Conservation (phyloP, 2,797 vertebrate species). For the Poecile montanus region DNA sequence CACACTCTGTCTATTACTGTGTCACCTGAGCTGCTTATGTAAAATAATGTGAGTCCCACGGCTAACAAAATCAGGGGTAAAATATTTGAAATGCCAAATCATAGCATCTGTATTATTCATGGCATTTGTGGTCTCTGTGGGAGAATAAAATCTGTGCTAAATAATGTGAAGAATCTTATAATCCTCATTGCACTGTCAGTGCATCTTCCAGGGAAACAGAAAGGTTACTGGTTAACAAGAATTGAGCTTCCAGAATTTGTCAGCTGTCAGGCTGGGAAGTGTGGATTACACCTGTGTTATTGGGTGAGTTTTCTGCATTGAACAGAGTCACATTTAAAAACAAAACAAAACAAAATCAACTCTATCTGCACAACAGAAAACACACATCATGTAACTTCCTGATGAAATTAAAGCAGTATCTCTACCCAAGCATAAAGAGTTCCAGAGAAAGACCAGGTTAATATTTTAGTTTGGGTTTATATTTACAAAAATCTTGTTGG, state of each 20-base stretch:
- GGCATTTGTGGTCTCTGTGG: background rate
- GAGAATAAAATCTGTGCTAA: background rate
- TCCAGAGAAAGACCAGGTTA: background rate
- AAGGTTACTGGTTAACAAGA: background rate
- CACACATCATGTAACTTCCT: background rate
- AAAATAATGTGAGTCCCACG: background rate
- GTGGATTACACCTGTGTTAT: background rate
- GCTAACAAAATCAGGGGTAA: background rate
- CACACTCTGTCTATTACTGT: background rate
- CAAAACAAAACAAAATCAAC: accelerated
- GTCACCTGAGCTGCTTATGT: background rate
- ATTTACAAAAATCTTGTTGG: background rate
- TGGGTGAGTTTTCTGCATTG: background rate
- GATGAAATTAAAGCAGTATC: background rate
- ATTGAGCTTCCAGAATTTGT: background rate
- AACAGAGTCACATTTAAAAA: background rate
- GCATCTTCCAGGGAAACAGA: background rate
- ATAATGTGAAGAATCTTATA: background rate
- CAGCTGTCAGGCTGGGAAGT: background rate
- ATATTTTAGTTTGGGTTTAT: background rate
- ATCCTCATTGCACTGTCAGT: background rate
- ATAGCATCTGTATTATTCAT: background rate
- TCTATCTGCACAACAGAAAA: background rate
- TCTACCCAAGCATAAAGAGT: background rate
- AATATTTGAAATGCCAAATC: background rate